These are phyloP conservation scores for Genyomyrus donnyi DNA, from an alignment of 2,113 vertebrate genomes.

Conservation along the genomic window DNA sequence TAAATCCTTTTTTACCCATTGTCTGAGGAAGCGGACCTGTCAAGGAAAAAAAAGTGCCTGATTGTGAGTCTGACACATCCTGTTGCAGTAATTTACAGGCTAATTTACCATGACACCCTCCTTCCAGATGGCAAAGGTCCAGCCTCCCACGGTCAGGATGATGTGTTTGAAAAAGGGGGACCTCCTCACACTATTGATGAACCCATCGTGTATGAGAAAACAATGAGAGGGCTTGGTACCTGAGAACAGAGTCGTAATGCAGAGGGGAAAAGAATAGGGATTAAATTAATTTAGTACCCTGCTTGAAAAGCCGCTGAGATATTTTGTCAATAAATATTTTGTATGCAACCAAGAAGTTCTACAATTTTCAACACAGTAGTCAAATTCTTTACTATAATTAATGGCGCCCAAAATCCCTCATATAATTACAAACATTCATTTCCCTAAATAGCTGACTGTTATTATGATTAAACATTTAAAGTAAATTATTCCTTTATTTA, in stretches of 20 bases:
- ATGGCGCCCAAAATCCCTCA: conserved; percentile 2
- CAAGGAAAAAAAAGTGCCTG: neutral
- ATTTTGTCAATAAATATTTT: neutral
- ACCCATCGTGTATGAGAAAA: conserved; percentile 54
- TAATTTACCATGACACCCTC: conserved; percentile 73
- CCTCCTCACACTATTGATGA: conserved; percentile 68
- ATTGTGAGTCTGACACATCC: conserved; percentile 13
- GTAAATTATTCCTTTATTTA: neutral
- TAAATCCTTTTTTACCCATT: neutral
- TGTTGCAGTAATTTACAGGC: neutral
- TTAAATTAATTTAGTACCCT: neutral
- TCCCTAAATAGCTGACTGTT: neutral
- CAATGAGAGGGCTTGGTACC: conserved; percentile 49
- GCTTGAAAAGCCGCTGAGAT: neutral
- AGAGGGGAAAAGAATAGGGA: neutral
- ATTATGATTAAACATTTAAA: conserved; percentile 12
- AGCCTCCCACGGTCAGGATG: conserved; percentile 70
- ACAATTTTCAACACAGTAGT: neutral
- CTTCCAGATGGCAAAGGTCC: conserved; percentile 83
- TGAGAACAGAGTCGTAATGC: conserved; percentile 31
- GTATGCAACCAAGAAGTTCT: neutral
- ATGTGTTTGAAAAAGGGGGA: conserved; percentile 86
- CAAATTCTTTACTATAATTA: conserved; percentile 11
- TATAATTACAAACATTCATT: conserved; percentile 1
- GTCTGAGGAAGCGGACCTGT: neutral